Percentiles rank a stretch among this genome's conserved stretches.
These are phyloP conservation scores for Euura lappo DNA, from an alignment of 1,140 invertebrate species.

Conservation along the genomic window DNA sequence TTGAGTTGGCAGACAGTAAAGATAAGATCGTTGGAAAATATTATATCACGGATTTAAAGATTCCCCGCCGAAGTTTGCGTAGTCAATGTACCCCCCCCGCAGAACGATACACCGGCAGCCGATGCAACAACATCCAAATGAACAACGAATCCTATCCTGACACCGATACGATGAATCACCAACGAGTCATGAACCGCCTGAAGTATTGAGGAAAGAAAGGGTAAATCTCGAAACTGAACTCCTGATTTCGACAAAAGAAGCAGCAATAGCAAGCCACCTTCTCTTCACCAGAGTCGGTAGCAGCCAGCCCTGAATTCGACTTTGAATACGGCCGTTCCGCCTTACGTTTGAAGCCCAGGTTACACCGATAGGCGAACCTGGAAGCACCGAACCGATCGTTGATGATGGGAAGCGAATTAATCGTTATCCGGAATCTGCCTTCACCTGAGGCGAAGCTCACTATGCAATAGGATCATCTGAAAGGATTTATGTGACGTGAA, in stretches of 20 bases:
- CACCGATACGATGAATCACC: neutral
- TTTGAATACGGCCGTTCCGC: neutral
- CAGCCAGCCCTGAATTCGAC: neutral
- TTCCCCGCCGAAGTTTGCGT: conserved; percentile 22
- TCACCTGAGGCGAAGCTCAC: neutral
- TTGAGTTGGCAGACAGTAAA: conserved; percentile 19
- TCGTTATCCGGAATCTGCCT: neutral
- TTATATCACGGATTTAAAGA: conserved; percentile 23
- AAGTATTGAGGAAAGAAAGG: neutral
- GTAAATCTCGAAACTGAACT: neutral
- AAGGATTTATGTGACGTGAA: neutral
- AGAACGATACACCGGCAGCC: neutral
- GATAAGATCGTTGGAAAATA: conserved; percentile 26
- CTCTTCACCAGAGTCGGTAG: neutral
- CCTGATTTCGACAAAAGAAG: neutral
- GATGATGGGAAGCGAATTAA: neutral
- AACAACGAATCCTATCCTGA: neutral
- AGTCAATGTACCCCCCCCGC: neutral
- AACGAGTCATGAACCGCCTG: neutral
- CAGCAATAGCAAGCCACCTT: neutral
- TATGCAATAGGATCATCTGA: neutral
- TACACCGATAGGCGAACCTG: neutral
- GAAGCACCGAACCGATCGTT: neutral
- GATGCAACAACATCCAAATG: neutral
- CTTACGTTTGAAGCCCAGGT: neutral